Conservation (phyloP, 2,888 invertebrate genomes). For the Agrotis exclamationis region DNA sequence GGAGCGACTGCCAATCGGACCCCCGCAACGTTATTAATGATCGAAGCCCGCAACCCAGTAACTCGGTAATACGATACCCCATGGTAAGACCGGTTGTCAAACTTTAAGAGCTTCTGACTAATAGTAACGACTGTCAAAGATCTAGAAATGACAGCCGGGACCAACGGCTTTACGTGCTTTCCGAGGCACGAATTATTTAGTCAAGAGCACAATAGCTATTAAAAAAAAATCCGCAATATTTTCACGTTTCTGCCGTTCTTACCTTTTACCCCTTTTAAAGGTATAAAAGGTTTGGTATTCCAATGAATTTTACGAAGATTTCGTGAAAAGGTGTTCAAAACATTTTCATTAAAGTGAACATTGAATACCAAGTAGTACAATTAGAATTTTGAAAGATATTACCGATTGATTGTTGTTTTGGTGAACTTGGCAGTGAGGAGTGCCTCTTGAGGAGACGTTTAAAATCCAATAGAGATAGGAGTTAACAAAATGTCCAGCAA, state of each 20-base stretch:
- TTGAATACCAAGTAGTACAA: conserved; percentile 48
- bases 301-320: conserved; percentile 40
- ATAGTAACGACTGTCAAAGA: too few species aligned
- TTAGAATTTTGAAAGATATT: conserved; percentile 33
- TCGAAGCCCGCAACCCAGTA: too few species aligned
- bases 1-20: too few species aligned
- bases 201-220: conserved; percentile 6
- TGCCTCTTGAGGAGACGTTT: background rate
- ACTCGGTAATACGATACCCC: too few species aligned
- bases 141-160: too few species aligned
- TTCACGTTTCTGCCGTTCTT: conserved; percentile 33
- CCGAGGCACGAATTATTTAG: too few species aligned
- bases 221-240: conserved; percentile 25
- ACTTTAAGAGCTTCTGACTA: too few species aligned
- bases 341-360: conserved; percentile 45
- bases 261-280: conserved; percentile 31
- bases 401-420: conserved; percentile 27
- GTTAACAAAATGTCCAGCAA: background rate
- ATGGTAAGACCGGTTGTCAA: too few species aligned
- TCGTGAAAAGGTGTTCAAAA: conserved; percentile 44
- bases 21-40: too few species aligned
- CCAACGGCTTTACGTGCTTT: too few species aligned
- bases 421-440: background rate
- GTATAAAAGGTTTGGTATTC: conserved; percentile 40
- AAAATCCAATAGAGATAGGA: background rate